Base-by-base conservation (phyloP, 2,113 vertebrate genomes). In the Corythornis vintsioides region DNA sequence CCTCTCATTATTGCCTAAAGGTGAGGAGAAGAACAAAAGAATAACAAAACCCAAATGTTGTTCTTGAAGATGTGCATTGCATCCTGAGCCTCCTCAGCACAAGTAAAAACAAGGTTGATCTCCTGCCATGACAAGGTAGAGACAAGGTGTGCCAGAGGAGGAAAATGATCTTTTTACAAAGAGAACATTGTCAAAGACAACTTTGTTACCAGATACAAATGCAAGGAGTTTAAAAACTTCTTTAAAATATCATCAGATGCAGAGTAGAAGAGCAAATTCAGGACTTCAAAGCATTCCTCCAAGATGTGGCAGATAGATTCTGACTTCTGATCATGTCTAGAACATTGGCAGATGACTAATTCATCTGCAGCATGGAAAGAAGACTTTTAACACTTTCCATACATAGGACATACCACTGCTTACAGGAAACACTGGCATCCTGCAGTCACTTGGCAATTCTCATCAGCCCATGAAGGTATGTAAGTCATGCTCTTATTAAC, bases 281-380 rank as follows among this genome's bases (percentile, higher is more conserved):
- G 42, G 79, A 81, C 60, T 95, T 92, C 57, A 96, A 91, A 95
- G 61, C 85, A 86, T 94, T 89, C 85, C 57, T 92, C 29, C 72
- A 57, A 88, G 95, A 64, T 56, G 69, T 95, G 94, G 88, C 61
- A 15, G 91, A 93, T 75, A 86, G 78, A 91, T 95, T 90, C 70
- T 69, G 87, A 81, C 57, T 86, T 93, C 76, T 89, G 40, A 57
- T 71, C 16, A 1, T 72, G 75, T 88, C 84, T 83, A 72, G 45
- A 81, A 70, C 2, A 2, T 77, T 33, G 1, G 56, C 92, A 92
- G 53, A 91, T 88, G 79, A 61, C 42, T 83, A 84, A 96, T 91
- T 91, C 57, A 77, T 93, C 85, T 71, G 35, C 91, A 93, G 72
- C 79, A 26, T 61, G 85, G 85, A 81, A 88, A 81, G 78, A 84